phyloP scores from a whole-genome alignment of 2,888 invertebrate genomes.

The Rhagophthalmus giganteus region DNA sequence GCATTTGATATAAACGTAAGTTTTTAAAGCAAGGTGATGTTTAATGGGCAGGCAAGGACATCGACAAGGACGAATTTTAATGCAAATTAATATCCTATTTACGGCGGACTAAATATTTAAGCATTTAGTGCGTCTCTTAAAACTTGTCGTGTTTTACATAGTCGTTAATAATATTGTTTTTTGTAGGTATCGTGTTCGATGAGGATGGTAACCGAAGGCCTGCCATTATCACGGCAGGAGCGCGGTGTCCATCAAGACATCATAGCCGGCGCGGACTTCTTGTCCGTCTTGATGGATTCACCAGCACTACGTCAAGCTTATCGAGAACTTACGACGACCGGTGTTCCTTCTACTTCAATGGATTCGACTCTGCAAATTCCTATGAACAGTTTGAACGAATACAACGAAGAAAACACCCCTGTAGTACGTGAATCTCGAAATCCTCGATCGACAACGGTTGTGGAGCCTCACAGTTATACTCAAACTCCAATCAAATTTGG shows the following conservation, averaged over 20 bases:
- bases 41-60: not conserved
- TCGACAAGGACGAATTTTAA: too few species aligned
- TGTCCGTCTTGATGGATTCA: slow-evolving; percentile 54
- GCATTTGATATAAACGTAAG: too few species aligned
- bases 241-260: slow-evolving; percentile 54
- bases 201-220: slow-evolving; percentile 49
- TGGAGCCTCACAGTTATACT: slow-evolving; percentile 11
- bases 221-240: slow-evolving; percentile 50
- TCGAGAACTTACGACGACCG: slow-evolving; percentile 26
- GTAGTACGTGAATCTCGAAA: slow-evolving; percentile 18
- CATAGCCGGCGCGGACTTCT: slow-evolving; percentile 56
- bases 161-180: slow-evolving; percentile 11
- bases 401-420: slow-evolving; percentile 4
- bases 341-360: slow-evolving; percentile 25
- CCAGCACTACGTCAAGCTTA: slow-evolving; percentile 37
- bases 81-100: too few species aligned
- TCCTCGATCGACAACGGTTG: slow-evolving; percentile 15
- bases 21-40: too few species aligned
- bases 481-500: slow-evolving; percentile 8
- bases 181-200: slow-evolving; percentile 49
- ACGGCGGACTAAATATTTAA: too few species aligned
- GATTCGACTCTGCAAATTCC: slow-evolving; percentile 23
- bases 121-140: not conserved
- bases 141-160: not conserved
- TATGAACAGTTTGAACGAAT: slow-evolving; percentile 20